These are phyloP conservation scores for Cryptomyrus ogoouensis DNA, from an alignment of 2,113 vertebrate species.

Conservation along the genomic window DNA sequence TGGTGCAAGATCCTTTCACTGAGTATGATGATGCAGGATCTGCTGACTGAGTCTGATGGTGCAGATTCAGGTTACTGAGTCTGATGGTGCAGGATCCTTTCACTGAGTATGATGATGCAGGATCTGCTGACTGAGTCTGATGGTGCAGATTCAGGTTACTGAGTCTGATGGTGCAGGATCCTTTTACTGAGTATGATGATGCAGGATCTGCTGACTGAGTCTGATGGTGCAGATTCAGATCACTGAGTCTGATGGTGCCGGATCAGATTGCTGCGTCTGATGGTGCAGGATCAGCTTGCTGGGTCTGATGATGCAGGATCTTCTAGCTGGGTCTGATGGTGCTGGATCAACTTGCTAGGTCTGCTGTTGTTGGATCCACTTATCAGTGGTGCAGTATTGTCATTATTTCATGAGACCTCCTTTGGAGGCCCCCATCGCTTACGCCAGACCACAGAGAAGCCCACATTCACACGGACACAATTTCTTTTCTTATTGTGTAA, in stretches of 20 bases:
- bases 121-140: background rate
- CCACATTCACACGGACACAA: background rate
- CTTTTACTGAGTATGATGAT: background rate
- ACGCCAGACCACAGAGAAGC: background rate
- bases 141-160: background rate
- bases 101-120: background rate
- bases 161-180: background rate
- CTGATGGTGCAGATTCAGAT: no score
- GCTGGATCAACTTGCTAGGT: background rate
- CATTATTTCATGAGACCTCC: background rate
- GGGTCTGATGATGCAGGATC: background rate
- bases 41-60: background rate
- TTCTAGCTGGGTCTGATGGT: background rate
- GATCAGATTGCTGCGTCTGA: background rate
- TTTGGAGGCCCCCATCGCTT: background rate
- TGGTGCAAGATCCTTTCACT: background rate
- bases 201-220: background rate
- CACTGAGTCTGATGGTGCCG: background rate
- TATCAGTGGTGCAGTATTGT: background rate
- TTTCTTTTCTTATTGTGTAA: background rate
- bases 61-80: background rate
- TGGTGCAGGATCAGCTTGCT: background rate
- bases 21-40: background rate
- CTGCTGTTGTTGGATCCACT: background rate
- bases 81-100: background rate